Percentiles rank a stretch among this genome's conserved stretches.
Conservation (phyloP, 2,113 vertebrate species). For the Erpornis zantholeuca region DNA sequence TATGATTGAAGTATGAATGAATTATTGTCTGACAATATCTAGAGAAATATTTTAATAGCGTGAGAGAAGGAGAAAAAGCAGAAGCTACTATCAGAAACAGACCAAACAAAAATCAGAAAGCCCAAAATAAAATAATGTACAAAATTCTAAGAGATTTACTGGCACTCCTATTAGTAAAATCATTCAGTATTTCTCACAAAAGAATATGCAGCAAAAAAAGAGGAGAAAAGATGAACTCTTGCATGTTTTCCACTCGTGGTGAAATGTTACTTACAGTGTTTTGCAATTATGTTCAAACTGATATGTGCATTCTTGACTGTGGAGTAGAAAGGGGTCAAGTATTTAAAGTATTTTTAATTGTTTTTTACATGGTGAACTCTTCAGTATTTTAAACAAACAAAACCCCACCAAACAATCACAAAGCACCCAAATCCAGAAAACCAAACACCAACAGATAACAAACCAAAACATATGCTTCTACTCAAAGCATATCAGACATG, state of each 20-base stretch:
- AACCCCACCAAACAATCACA: not conserved
- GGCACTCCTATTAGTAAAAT: not conserved
- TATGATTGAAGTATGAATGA: not conserved
- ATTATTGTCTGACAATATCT: not conserved
- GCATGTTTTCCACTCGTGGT: rapidly evolving
- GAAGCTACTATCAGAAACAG: not conserved
- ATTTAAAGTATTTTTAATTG: not conserved
- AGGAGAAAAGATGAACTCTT: not conserved
- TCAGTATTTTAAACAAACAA: not conserved
- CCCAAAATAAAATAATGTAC: not conserved
- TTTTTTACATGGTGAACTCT: not conserved
- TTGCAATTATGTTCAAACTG: not conserved
- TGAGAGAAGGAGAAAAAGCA: not conserved
- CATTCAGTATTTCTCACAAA: not conserved
- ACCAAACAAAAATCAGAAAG: not conserved
- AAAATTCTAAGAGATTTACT: not conserved
- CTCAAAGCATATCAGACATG: not conserved
- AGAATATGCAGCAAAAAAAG: not conserved
- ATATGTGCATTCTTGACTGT: rapidly evolving
- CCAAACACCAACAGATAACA: not conserved
- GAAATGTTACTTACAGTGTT: not conserved
- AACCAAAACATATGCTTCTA: not conserved
- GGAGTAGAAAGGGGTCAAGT: not conserved
- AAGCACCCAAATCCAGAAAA: not conserved
- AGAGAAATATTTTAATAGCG: not conserved